A percentile compares a stretch with the other conserved stretches of the same genome.
Conservation (phyloP, 2,888 invertebrate genomes). For the Julus scandinavius region DNA sequence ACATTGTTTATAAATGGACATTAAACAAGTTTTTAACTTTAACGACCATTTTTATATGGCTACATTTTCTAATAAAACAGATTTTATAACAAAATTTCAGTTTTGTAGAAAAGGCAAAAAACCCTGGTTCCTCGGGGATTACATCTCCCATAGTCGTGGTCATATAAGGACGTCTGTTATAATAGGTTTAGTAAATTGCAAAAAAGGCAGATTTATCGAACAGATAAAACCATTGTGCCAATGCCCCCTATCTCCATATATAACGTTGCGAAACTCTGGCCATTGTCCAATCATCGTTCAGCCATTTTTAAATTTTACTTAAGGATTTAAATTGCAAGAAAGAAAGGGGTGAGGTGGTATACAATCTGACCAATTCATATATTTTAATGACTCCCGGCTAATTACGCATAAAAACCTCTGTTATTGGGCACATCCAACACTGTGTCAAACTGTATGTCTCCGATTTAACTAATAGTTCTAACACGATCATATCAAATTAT, state of each 20-base stretch:
- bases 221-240: slow-evolving; percentile 39
- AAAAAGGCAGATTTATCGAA: slow-evolving; percentile 25
- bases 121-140: not conserved
- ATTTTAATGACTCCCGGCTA: not conserved
- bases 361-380: slow-evolving; percentile 26
- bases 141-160: not conserved
- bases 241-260: slow-evolving; percentile 21
- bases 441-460: no score
- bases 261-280: not conserved
- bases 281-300: slow-evolving; percentile 19
- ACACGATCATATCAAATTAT: no score
- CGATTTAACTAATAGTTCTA: no score
- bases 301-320: not conserved
- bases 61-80: slow-evolving; percentile 22
- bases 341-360: not conserved
- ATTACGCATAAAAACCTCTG: not conserved
- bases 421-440: not conserved
- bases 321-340: not conserved
- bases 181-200: slow-evolving; percentile 31
- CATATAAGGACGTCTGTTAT: not conserved
- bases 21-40: slow-evolving; percentile 39
- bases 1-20: slow-evolving; percentile 44
- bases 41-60: slow-evolving; percentile 36
- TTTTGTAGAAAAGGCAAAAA: slow-evolving; percentile 25
- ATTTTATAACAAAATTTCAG: not conserved